Conservation (phyloP, 2,113 vertebrate genomes). For the Anguilla japonica region DNA sequence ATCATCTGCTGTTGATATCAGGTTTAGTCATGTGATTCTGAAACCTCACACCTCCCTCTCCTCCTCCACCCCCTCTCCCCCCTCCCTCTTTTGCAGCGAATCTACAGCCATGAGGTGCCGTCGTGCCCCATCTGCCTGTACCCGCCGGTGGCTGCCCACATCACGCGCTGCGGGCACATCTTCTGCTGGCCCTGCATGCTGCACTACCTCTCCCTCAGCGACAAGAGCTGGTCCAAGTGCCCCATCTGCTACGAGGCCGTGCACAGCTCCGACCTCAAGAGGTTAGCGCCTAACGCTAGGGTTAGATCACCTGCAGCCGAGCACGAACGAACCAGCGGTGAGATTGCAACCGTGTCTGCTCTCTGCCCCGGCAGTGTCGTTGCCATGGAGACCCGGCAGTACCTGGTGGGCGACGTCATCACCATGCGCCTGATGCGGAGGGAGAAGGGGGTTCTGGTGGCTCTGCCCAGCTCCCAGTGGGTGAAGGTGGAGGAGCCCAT, state of each 20-base stretch:
- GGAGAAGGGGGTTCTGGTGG: slow-evolving; percentile 89
- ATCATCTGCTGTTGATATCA: too few relatives aligned
- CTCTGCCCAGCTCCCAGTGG: slow-evolving; percentile 92
- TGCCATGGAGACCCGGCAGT: slow-evolving; percentile 91
- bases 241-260: slow-evolving; percentile 96
- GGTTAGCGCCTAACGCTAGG: slow-evolving; percentile 68
- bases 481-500: slow-evolving; percentile 90
- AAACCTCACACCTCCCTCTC: background rate
- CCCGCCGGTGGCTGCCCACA: slow-evolving; percentile 91
- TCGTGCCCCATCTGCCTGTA: slow-evolving; percentile 98
- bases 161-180: slow-evolving; percentile 96
- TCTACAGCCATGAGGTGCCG: slow-evolving; percentile 97
- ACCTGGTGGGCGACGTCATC: slow-evolving; percentile 84
- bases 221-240: slow-evolving; percentile 95
- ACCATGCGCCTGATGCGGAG: slow-evolving; percentile 95
- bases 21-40: background rate
- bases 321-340: background rate
- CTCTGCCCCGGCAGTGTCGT: slow-evolving; percentile 76
- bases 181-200: slow-evolving; percentile 98
- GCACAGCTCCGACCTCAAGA: slow-evolving; percentile 89
- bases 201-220: slow-evolving; percentile 92
- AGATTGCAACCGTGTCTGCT: background rate
- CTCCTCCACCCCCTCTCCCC: background rate
- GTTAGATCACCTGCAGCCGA: background rate
- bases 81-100: slow-evolving; percentile 72